These are phyloP conservation scores for Hozukius guyotensis DNA, from an alignment of 2,797 vertebrate genomes.

Conservation along the genomic window DNA sequence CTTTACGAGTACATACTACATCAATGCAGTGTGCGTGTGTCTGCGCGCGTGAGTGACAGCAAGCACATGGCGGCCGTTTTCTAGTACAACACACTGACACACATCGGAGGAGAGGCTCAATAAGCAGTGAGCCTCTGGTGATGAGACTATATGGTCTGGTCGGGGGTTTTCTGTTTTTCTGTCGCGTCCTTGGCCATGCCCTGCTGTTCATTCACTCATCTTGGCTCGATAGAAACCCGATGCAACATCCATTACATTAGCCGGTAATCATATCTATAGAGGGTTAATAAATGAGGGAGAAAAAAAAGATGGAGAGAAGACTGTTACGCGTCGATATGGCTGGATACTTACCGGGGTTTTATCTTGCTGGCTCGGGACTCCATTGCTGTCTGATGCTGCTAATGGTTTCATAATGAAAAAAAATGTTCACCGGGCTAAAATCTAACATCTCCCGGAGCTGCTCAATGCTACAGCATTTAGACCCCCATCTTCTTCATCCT, in stretches of 20 bases:
- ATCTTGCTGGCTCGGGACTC: constrained; percentile 97
- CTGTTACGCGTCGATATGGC: constrained; percentile 43
- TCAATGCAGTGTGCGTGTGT: constrained; percentile 10
- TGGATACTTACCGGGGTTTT: constrained; percentile 94
- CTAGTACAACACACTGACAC: constrained; percentile 77
- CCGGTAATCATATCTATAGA: constrained; percentile 69
- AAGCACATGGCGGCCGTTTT: constrained; percentile 76
- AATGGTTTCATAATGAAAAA: constrained; percentile 99
- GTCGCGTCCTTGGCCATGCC: constrained; percentile 50
- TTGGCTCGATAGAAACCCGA: constrained; percentile 71
- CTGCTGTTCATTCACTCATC: constrained; percentile 59
- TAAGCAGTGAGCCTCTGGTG: constrained; percentile 26
- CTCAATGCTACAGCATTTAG: constrained; percentile 51
- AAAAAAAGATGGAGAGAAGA: constrained; percentile 21
- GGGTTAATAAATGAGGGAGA: constrained; percentile 51
- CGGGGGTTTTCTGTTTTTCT: constrained; percentile 1
- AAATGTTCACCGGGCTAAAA: constrained; percentile 86
- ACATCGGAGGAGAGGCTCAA: constrained; percentile 60
- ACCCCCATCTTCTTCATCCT: constrained; percentile 64
- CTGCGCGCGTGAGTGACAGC: constrained; percentile 62
- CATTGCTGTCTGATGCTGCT: constrained; percentile 94
- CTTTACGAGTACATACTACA: not conserved
- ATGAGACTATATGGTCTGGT: not conserved
- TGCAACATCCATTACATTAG: constrained; percentile 64
- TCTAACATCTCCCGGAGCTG: constrained; percentile 90